Conservation (phyloP, 2,888 invertebrate genomes). For the Auanema sp. region DNA sequence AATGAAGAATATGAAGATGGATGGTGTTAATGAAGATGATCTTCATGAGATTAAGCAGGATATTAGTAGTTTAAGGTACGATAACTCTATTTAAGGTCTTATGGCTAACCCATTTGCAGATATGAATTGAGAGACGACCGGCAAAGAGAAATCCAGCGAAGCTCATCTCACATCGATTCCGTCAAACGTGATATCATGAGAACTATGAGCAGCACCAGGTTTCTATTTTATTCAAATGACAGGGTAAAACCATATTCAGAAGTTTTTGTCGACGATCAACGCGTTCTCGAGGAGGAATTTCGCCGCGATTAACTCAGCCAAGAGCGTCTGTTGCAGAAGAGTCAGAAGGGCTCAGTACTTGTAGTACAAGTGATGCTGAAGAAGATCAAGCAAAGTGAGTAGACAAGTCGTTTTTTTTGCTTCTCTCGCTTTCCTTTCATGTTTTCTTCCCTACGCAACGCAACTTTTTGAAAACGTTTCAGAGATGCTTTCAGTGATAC, state of each 20-base stretch:
- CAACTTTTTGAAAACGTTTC: constrained; percentile 1
- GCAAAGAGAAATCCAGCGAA: constrained; percentile 67
- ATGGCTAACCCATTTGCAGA: constrained; percentile 52
- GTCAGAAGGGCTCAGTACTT: constrained; percentile 13
- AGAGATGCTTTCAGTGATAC: constrained; percentile 3
- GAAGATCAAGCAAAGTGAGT: constrained; percentile 20
- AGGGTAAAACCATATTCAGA: not conserved
- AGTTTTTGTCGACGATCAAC: constrained; percentile 14
- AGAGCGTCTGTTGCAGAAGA: constrained; percentile 47
- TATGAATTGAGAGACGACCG: constrained; percentile 70
- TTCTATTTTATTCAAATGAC: not conserved
- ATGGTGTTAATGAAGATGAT: constrained; percentile 71
- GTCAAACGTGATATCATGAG: constrained; percentile 68
- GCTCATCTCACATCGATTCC: constrained; percentile 67
- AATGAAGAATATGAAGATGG: constrained; percentile 69
- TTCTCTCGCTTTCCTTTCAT: not conserved
- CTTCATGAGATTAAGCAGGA: constrained; percentile 71
- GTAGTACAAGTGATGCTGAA: constrained; percentile 9
- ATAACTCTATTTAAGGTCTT: constrained; percentile 5
- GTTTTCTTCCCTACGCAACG: not conserved
- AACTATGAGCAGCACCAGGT: constrained; percentile 54
- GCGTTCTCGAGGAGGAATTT: constrained; percentile 9
- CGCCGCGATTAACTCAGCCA: constrained; percentile 24
- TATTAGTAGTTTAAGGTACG: constrained; percentile 69
- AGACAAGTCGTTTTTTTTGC: constrained; percentile 20